Base-by-base conservation (phyloP, 2,797 vertebrate genomes). In the Falco berigora region DNA sequence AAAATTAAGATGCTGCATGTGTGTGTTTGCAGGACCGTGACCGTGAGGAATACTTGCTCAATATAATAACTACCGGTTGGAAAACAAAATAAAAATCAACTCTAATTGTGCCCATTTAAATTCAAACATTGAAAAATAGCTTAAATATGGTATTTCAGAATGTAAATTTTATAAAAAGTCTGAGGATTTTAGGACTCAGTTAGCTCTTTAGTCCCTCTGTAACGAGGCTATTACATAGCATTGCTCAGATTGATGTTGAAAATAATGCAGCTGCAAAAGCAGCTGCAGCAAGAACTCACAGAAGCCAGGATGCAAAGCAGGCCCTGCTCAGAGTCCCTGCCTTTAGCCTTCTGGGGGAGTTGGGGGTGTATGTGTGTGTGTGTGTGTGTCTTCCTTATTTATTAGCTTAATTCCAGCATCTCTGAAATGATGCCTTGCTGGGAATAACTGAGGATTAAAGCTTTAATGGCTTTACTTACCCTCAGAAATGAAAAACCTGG, bases 181-280 rank as follows among this genome's bases (percentile, higher is more conserved):
- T 58, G 81, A 87, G 79, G 86, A 92, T 91, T 96, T 92, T 62
- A 38, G 88, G 63, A 95, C 93, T 90, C 87, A 49, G 87, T 91
- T 86, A 90, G 91, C 66, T 95, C 69, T 92, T 94, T 86, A 92
- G 40, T 96, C 76, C 79, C 84, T 94, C 90, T 62, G 88, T 93
- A 96, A 96, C n/a, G 32, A 96, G 93, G 64, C 93, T 94, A 71
- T 95, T 97, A 96, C 93, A 89, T 12, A 80, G 86, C 93, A 83
- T 53, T 9, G 6, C 88, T 96, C 75, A 80, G 88, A 94, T 85
- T 93, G 88, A 89, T 80, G 90, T 44, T 42, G 88, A 68, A 92
- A 95, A 93, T 96, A 96, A 96, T 97, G 94, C 96, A 96, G 96
- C 94, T 97, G 95, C 92, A 74, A 64, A 44, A 83, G 88, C 96